These are phyloP conservation scores for Phymatocera aterrima DNA, from an alignment of 2,888 invertebrate genomes.

Conservation along the genomic window DNA sequence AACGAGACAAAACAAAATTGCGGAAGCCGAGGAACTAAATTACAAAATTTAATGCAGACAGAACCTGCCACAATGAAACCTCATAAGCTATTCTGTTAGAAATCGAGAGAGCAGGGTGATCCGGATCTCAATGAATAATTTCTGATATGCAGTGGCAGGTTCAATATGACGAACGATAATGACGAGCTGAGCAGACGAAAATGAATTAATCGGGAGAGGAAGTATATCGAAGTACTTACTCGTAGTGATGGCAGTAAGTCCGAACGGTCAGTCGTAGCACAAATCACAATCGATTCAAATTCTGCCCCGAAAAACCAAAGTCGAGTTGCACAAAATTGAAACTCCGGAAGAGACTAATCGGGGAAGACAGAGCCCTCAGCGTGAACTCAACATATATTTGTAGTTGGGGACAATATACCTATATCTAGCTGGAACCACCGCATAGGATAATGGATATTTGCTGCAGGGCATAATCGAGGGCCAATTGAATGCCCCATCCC, in stretches of 20 bases:
- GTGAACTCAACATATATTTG: too few species aligned
- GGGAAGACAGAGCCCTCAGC: background rate
- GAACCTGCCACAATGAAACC: background rate
- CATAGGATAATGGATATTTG: too few species aligned
- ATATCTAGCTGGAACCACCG: too few species aligned
- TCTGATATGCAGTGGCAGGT: too few species aligned
- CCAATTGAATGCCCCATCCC: too few species aligned
- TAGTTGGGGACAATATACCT: too few species aligned
- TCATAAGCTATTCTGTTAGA: background rate
- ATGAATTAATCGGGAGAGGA: background rate
- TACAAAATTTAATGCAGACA: background rate
- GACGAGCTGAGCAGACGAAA: background rate
- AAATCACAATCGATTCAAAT: background rate
- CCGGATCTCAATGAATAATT: too few species aligned
- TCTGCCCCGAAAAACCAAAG: background rate
- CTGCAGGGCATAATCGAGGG: too few species aligned
- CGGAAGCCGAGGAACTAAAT: background rate
- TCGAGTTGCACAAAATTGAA: background rate
- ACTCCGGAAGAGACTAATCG: background rate
- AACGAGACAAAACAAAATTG: background rate
- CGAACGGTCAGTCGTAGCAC: background rate
- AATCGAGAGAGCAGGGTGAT: background rate
- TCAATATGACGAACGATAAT: too few species aligned
- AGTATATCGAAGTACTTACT: background rate
- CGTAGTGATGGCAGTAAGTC: background rate